These are phyloP conservation scores for Campaea margaritaria DNA, from an alignment of 2,888 invertebrate species.

Conservation along the genomic window DNA sequence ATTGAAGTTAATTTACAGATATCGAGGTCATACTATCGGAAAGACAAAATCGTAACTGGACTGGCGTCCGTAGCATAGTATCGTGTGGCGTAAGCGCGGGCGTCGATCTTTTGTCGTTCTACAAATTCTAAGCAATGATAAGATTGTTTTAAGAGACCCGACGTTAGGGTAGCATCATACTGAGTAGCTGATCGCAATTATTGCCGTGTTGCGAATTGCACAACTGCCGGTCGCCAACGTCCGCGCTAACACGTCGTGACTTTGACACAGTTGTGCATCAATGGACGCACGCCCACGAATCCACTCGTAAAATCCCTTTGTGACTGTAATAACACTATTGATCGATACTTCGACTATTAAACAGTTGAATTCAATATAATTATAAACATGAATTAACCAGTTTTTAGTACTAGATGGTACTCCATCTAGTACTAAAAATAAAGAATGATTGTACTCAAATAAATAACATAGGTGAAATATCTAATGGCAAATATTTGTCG, in stretches of 20 bases:
- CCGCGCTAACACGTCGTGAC: constrained; percentile 74
- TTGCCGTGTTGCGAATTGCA: constrained; percentile 67
- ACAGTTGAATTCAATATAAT: not conserved
- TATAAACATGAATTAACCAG: not conserved
- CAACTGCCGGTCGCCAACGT: constrained; percentile 60
- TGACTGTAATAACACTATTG: not conserved
- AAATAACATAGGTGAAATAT: constrained; percentile 1
- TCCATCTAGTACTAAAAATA: not conserved
- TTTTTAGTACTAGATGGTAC: not conserved
- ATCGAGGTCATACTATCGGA: no score
- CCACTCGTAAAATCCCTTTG: constrained; percentile 46
- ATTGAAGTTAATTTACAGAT: not conserved
- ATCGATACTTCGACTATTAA: not conserved
- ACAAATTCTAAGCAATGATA: no score
- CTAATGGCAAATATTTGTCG: not conserved
- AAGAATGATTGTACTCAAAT: not conserved
- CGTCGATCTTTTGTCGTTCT: no score
- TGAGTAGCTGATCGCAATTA: constrained; percentile 52
- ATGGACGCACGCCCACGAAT: constrained; percentile 59
- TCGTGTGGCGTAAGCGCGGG: no score
- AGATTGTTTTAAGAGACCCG: not conserved
- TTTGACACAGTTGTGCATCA: constrained; percentile 80
- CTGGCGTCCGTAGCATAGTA: no score
- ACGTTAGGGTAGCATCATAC: constrained; percentile 36
- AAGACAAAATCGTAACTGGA: no score